Evolutionary conservation across 2,113 vertebrate species (phyloP), one percentile per base, ranked within the genome.

Genomic region (Fregetta grallaria): DNA sequence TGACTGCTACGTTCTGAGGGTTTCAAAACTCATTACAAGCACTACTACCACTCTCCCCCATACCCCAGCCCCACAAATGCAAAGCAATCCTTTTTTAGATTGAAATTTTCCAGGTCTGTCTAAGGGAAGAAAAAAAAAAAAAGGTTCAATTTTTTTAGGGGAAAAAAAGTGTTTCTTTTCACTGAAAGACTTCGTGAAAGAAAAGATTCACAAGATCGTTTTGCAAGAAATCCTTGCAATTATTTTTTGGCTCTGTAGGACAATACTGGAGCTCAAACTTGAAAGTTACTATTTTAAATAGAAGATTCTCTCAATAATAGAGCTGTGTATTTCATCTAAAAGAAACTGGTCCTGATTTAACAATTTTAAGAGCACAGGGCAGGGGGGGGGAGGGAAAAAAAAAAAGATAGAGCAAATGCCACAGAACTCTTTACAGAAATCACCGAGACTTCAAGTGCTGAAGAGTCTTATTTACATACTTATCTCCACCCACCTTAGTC

Each of bases 341-440:
- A 58, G 38, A 95, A 83, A 62, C 36, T 36, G 23, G 26, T 71
- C 25, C 58, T 55, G n/a, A 47, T 78, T 49, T 83, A 47, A 78
- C 25, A 36, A 58, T 47, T 74, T 73, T 40, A 91, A 63, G 67
- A 62, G 34, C 32, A 50, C 16, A 12, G 10, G 12, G 11, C 38
- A 38, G 9, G 22, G 1, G 13, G 40, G 12, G 36, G 44, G 7
- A 4, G 8, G 5, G 9, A 5, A 3, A 10, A 21, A 21, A 47
- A 47, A 11, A 49, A 19, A 27, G 34, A 56, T 16, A 59, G 13
- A 50, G 19, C 23, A 86, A 81, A 63, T n/a, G 27, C 16, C 32
- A 79, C 15, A 70, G 34, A 58, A 74, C 18, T 15, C 32, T 70
- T 63, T 15, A 88, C 29, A 84, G 67, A 79, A 79, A 79, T 65